Percentiles rank a stretch among this genome's conserved stretches.
phyloP scores from a whole-genome alignment of 2,888 invertebrate species.

The Belgica antarctica region DNA sequence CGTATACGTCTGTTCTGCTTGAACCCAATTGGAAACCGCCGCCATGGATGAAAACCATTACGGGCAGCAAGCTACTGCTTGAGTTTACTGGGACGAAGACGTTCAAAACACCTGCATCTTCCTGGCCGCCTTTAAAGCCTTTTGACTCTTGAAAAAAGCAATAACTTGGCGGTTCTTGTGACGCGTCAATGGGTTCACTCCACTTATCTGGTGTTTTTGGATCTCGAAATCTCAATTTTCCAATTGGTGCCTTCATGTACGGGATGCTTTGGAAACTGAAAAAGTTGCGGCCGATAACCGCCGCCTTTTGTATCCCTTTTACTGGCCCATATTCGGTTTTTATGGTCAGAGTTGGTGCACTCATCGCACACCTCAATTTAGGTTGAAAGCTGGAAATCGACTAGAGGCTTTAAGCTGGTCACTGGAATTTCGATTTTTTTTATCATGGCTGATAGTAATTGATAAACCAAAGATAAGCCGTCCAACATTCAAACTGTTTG shows the following conservation, averaged over 20 bases:
- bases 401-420: no score
- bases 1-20: conserved; percentile 53
- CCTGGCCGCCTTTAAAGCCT: conserved; percentile 54
- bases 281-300: neutral
- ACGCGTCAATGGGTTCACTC: conserved; percentile 54
- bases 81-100: conserved; percentile 57
- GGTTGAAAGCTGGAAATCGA: no score
- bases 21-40: conserved; percentile 57
- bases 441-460: no score
- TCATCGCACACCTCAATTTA: no score
- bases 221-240: conserved; percentile 47
- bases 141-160: conserved; percentile 51
- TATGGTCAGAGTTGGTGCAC: no score
- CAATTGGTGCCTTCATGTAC: conserved; percentile 24
- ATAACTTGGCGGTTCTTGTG: conserved; percentile 51
- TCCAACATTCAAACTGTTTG: no score
- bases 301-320: neutral
- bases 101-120: conserved; percentile 52
- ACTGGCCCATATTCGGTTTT: conserved; percentile 19
- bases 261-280: conserved; percentile 32
- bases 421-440: no score
- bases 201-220: conserved; percentile 55
- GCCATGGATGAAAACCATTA: conserved; percentile 58
- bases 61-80: conserved; percentile 49
- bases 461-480: no score